A percentile compares a stretch with the other conserved stretches of the same genome.
phyloP scores from a whole-genome alignment of 1,140 invertebrate genomes.

The Caenorhabditis briggsae region DNA sequence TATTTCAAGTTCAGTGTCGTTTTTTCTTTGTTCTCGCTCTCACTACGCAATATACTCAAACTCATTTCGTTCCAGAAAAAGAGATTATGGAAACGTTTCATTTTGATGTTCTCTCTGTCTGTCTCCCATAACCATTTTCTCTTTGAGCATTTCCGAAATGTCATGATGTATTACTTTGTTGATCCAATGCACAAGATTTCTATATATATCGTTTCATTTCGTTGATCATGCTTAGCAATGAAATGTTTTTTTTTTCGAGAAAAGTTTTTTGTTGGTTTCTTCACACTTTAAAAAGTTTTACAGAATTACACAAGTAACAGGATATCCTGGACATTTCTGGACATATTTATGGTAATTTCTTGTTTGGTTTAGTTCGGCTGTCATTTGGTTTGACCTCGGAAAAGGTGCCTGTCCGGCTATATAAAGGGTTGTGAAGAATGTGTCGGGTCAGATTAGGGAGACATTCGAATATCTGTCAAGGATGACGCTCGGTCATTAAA shows the following conservation, averaged over 20 bases:
- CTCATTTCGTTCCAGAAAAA: constrained; percentile 17
- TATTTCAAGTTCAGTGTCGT: not conserved
- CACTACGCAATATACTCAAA: not conserved
- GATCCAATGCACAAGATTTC: not conserved
- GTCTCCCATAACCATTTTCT: not conserved
- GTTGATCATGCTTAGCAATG: constrained; percentile 34
- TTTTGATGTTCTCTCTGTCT: not conserved
- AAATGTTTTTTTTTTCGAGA: constrained; percentile 24
- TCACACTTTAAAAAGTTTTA: no score
- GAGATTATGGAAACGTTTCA: constrained; percentile 17
- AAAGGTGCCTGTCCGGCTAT: not conserved
- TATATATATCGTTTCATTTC: not conserved
- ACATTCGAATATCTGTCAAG: no score
- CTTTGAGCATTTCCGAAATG: constrained; percentile 18
- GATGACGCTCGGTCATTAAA: no score
- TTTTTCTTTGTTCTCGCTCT: not conserved
- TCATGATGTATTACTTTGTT: constrained; percentile 21
- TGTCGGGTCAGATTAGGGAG: not conserved
- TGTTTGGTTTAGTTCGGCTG: not conserved
- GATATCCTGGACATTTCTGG: not conserved
- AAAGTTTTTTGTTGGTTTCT: not conserved
- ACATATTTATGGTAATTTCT: constrained; percentile 1
- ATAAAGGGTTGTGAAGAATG: not conserved
- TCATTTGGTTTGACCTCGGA: constrained; percentile 20
- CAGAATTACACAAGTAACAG: not conserved